These are phyloP conservation scores for Ectemnius lituratus DNA, from an alignment of 2,888 invertebrate species.

Conservation along the genomic window DNA sequence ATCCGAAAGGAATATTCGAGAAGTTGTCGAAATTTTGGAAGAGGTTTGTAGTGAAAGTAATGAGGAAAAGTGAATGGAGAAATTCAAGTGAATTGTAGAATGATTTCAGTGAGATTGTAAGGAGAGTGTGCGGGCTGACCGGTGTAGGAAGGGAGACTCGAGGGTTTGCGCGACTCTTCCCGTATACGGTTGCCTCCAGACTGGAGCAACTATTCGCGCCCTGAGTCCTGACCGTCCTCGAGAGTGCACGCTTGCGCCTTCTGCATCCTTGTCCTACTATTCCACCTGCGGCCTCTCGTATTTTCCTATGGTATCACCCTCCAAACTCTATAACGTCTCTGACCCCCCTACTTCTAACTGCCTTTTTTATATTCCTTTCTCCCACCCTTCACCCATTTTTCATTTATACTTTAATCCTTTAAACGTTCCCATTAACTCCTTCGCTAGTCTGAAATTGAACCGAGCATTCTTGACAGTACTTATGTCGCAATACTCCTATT, in stretches of 20 bases:
- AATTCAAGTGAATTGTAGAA: not conserved
- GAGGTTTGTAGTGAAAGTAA: too few relatives aligned
- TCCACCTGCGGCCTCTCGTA: constrained; percentile 1
- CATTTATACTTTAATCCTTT: too few relatives aligned
- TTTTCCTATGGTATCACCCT: not conserved
- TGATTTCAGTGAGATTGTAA: not conserved
- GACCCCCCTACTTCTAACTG: too few relatives aligned
- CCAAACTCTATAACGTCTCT: not conserved
- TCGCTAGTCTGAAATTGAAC: too few relatives aligned
- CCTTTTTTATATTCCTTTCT: too few relatives aligned
- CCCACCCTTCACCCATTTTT: too few relatives aligned
- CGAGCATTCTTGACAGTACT: too few relatives aligned
- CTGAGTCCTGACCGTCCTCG: constrained; percentile 49
- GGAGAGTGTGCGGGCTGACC: not conserved
- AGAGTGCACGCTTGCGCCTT: constrained; percentile 37
- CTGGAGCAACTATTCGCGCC: constrained; percentile 64
- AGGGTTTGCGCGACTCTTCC: constrained; percentile 10
- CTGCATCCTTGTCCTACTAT: not conserved
- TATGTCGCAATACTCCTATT: too few relatives aligned
- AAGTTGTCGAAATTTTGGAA: too few relatives aligned
- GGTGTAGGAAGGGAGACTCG: not conserved
- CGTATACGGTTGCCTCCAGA: constrained; percentile 51
- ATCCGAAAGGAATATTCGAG: too few relatives aligned
- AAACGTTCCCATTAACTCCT: too few relatives aligned
- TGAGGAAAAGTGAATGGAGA: too few relatives aligned